Base-by-base conservation (phyloP, 2,113 vertebrate genomes). In the Cromileptes altivelis region DNA sequence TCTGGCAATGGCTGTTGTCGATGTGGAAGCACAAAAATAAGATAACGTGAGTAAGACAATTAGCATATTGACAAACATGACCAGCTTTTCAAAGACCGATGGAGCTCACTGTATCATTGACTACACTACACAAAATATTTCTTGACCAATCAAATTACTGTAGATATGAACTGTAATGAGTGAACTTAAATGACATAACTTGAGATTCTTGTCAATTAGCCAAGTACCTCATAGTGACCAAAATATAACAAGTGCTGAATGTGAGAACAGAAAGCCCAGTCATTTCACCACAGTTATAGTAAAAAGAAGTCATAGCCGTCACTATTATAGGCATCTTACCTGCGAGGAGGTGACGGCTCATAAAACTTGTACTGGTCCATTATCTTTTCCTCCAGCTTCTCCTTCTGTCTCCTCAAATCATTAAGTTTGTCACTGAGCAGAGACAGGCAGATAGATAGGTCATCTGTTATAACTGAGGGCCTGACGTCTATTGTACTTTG, bases 291-390 rank as follows among this genome's bases (percentile, higher is more conserved):
- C 4, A 71, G 9, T 12, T 12, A 27, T 7, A 2, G 55, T 21
- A 50, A 45, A n/a, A 64, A 14, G 27, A 21, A 11, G 14, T 47
- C 11, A 27, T 55, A 6, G 4, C 53, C 56, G 27, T 18, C 12
- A 56, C n/a, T 40, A 0, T 12, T 45, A 33, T 4, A 49, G 63
- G 2, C 27, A 65, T 25, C 63, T 76, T 96, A 98, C 98, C 97
- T 97, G 93, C 98, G 96, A 61, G 98, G 97, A 33, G 98, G 97
- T 21, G 98, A 99, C 15, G 98, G 98, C 60, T 99, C 98, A 78
- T 99, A 98, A 88, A 99, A 99, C 86, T 98, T 99, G 85, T 99
- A 99, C 73, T 99, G 98, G 94, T 99, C 98, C 98, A 99, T 99
- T 89, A 99, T 99, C 94, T 99, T 99, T 92, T 99, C 98, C 93